These are phyloP conservation scores for Alauda arvensis DNA, from an alignment of 2,797 vertebrate genomes.

Conservation along the genomic window DNA sequence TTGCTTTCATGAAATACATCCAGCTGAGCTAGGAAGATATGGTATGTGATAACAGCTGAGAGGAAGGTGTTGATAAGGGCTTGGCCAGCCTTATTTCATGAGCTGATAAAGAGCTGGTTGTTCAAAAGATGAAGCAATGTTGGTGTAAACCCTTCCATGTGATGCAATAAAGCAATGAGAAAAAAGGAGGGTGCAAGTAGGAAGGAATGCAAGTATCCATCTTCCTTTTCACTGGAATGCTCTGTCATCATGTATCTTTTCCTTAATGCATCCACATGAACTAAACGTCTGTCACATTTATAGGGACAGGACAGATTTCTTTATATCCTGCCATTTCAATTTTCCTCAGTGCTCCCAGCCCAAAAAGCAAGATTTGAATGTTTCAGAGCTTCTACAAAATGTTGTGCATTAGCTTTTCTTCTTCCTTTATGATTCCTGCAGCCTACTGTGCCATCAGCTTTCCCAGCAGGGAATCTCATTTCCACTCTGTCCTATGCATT, in stretches of 20 bases:
- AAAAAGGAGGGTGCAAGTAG: neutral
- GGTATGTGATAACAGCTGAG: neutral
- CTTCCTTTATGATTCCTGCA: conserved; percentile 22
- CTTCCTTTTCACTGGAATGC: neutral
- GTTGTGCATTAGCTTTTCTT: conserved; percentile 35
- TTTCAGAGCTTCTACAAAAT: conserved; percentile 26
- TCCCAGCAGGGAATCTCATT: conserved; percentile 56
- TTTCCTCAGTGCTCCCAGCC: neutral
- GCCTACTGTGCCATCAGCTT: conserved; percentile 54
- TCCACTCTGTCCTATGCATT: conserved; percentile 14
- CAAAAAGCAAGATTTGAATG: conserved; percentile 16
- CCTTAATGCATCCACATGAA: neutral
- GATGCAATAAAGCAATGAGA: neutral
- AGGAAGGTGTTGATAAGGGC: neutral
- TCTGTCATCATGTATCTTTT: neutral
- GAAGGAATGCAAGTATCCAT: neutral
- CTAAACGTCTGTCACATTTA: accelerated
- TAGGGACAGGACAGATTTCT: neutral
- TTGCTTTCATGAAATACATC: neutral
- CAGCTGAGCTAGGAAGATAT: neutral
- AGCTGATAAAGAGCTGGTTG: neutral
- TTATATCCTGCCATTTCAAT: neutral
- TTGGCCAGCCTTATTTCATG: neutral
- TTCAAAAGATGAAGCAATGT: neutral
- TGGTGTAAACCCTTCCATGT: neutral